Evolutionary conservation across 2,888 invertebrate genomes (phyloP).

Genomic region (Caenorhabditis angaria): DNA sequence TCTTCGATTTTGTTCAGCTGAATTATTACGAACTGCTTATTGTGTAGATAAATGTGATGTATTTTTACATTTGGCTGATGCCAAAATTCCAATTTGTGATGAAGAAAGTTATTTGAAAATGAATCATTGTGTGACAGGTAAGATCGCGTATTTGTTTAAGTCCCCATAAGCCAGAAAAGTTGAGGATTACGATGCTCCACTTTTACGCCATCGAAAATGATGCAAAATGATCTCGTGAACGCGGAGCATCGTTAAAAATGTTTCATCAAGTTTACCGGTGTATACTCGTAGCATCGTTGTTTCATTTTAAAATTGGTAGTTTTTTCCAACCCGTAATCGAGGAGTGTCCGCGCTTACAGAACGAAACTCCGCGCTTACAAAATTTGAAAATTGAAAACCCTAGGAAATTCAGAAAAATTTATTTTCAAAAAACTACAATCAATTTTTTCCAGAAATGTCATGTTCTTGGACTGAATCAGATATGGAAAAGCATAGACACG

Average conservation of each 20-base stretch:
- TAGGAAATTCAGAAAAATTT: background rate
- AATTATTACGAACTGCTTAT: conserved; percentile 33
- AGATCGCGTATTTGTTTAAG: no score
- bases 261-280: no score
- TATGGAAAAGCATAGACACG: conserved; percentile 41
- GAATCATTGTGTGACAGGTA: conserved; percentile 52
- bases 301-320: no score
- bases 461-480: conserved; percentile 50
- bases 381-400: no score
- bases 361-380: no score
- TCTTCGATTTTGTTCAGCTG: background rate
- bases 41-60: conserved; percentile 46
- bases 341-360: no score
- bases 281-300: no score
- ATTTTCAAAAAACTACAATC: background rate
- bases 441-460: conserved; percentile 39
- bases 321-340: no score
- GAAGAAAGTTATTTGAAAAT: conserved; percentile 36
- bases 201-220: background rate
- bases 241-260: background rate
- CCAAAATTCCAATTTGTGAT: conserved; percentile 39
- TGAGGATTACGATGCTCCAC: no score
- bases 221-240: background rate
- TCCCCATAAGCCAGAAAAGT: no score
- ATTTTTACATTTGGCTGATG: conserved; percentile 45